Conservation (phyloP, 2,113 vertebrate genomes). For the Vulpes lagopus region DNA sequence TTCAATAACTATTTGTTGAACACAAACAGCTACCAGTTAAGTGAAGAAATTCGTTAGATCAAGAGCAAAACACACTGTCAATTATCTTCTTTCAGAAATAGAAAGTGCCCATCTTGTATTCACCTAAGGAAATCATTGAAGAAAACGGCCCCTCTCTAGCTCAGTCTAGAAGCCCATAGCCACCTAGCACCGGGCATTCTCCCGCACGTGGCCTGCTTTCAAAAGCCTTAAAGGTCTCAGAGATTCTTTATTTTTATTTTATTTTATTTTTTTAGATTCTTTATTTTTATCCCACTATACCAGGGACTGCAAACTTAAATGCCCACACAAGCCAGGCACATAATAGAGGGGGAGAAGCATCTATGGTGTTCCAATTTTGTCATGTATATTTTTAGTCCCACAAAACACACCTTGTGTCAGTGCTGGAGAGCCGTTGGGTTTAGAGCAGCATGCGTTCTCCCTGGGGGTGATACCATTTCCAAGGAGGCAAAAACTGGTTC, state of each 20-base stretch:
- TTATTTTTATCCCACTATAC: neutral
- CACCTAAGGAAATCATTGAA: constrained; percentile 6
- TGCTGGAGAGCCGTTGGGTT: neutral
- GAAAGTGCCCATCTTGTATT: neutral
- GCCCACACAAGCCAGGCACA: no score
- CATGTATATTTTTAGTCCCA: constrained; percentile 25
- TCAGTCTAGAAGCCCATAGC: neutral
- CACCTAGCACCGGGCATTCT: neutral
- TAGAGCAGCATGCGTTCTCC: neutral
- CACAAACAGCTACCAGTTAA: neutral
- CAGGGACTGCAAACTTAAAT: neutral
- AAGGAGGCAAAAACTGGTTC: neutral
- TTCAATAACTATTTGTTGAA: neutral
- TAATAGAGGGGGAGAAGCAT: neutral
- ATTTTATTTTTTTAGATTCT: neutral
- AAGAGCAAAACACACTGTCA: neutral
- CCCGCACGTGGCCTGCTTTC: neutral
- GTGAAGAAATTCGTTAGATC: neutral
- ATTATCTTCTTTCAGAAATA: neutral
- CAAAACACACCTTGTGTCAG: neutral
- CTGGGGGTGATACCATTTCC: neutral
- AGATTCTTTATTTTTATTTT: neutral
- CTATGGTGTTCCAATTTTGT: neutral
- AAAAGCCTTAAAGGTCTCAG: neutral
- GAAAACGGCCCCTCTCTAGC: neutral